phyloP scores from a whole-genome alignment of 92 coral and sea anemone species.

The Virgularia gustaviana region DNA sequence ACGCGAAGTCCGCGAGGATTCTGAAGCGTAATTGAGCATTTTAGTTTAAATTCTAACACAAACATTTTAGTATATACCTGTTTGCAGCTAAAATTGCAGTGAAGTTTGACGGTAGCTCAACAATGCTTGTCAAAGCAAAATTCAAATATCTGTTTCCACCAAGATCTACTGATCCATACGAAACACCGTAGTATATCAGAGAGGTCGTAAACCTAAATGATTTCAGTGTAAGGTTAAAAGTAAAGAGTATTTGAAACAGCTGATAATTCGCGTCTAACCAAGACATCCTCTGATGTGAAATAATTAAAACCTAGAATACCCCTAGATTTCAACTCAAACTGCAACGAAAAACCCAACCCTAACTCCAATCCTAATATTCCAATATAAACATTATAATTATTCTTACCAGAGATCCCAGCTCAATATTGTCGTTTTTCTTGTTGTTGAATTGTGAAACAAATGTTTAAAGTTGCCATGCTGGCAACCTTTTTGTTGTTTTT shows the following conservation, averaged over 20 bases:
- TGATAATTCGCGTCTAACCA: too few relatives aligned
- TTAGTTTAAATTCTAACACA: too few relatives aligned
- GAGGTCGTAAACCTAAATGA: conserved; percentile 6
- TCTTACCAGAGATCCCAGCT: conserved; percentile 23
- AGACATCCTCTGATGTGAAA: too few relatives aligned
- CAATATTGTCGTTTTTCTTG: conserved; percentile 3
- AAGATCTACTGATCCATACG: conserved; percentile 64
- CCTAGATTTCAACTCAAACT: too few relatives aligned
- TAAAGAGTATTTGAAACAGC: too few relatives aligned
- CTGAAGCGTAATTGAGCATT: too few relatives aligned
- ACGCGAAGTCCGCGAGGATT: too few relatives aligned
- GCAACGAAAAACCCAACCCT: too few relatives aligned
- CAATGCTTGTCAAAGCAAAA: conserved; percentile 65
- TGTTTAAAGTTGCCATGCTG: conserved; percentile 10
- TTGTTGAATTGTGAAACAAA: conserved; percentile 7
- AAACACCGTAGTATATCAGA: conserved; percentile 77
- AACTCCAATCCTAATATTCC: too few relatives aligned
- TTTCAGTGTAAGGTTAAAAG: too few relatives aligned
- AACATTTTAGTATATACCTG: conserved; percentile 44
- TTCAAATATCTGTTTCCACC: conserved; percentile 77
- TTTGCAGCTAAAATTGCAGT: conserved; percentile 54
- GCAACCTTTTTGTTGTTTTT: background rate
- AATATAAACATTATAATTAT: background rate
- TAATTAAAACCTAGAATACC: too few relatives aligned
- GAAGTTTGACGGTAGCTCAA: conserved; percentile 67